phyloP scores from a whole-genome alignment of 1,140 invertebrate species.

The Heliconius nattereri region DNA sequence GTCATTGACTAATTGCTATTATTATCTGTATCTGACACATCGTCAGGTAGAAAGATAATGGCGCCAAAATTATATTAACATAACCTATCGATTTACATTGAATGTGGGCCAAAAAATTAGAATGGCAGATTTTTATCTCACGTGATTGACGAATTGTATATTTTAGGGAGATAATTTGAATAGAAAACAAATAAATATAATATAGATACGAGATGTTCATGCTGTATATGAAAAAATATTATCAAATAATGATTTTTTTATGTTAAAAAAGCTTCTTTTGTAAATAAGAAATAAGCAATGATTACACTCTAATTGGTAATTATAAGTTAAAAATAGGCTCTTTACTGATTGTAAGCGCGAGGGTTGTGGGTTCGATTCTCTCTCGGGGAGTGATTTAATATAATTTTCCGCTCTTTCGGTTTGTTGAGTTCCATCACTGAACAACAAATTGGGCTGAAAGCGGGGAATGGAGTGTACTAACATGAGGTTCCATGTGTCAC shows the following conservation, averaged over 20 bases:
- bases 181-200: slow-evolving; percentile 9
- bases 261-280: too few species aligned
- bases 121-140: slow-evolving; percentile 41
- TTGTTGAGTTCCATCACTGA: too few species aligned
- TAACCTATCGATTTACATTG: slow-evolving; percentile 40
- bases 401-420: too few species aligned
- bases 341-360: not conserved
- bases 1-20: slow-evolving; percentile 25
- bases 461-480: too few species aligned
- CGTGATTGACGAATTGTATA: slow-evolving; percentile 34
- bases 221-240: not conserved
- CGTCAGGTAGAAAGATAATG: slow-evolving; percentile 38
- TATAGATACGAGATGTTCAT: not conserved
- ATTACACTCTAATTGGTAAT: too few species aligned
- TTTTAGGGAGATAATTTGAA: slow-evolving; percentile 25
- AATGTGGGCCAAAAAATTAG: slow-evolving; percentile 36
- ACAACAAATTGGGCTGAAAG: too few species aligned
- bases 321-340: too few species aligned
- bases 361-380: not conserved
- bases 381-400: not conserved
- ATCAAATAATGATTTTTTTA: too few species aligned
- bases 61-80: slow-evolving; percentile 35
- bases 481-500: too few species aligned
- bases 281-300: too few species aligned
- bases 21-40: slow-evolving; percentile 21